Evolutionary conservation across 1,140 invertebrate species (phyloP).

Genomic region (Schmidtea mediterranea): DNA sequence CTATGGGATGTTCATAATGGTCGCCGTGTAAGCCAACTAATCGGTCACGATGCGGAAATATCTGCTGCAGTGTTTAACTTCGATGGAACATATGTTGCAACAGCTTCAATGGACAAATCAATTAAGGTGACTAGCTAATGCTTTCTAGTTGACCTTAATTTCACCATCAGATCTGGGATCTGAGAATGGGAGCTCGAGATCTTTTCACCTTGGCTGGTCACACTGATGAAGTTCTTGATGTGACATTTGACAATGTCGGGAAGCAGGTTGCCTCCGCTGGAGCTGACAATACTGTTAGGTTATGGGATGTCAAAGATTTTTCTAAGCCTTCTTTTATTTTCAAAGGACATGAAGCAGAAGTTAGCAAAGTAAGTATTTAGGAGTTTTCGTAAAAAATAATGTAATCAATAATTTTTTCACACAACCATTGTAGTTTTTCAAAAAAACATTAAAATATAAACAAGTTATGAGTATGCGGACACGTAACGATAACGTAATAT

Average conservation of each 20-base stretch:
- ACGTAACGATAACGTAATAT: too few species aligned
- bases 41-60: constrained; percentile 41
- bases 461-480: too few species aligned
- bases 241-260: constrained; percentile 42
- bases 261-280: constrained; percentile 41
- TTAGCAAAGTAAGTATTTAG: constrained; percentile 38
- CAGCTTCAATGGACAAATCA: constrained; percentile 42
- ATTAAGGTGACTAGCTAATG: constrained; percentile 25
- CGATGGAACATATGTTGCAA: constrained; percentile 39
- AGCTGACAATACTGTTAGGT: constrained; percentile 39
- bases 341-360: constrained; percentile 43
- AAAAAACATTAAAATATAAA: too few species aligned
- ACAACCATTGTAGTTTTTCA: too few species aligned
- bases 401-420: too few species aligned
- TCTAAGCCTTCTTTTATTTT: constrained; percentile 36
- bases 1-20: constrained; percentile 44
- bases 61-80: constrained; percentile 47
- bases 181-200: constrained; percentile 20
- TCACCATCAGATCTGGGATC: neutral
- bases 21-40: constrained; percentile 36
- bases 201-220: constrained; percentile 37
- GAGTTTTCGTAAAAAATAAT: neutral
- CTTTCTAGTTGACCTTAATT: neutral
- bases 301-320: constrained; percentile 35
- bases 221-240: constrained; percentile 45